phyloP scores from a whole-genome alignment of 2,888 invertebrate species.

The Melanophora roralis region DNA sequence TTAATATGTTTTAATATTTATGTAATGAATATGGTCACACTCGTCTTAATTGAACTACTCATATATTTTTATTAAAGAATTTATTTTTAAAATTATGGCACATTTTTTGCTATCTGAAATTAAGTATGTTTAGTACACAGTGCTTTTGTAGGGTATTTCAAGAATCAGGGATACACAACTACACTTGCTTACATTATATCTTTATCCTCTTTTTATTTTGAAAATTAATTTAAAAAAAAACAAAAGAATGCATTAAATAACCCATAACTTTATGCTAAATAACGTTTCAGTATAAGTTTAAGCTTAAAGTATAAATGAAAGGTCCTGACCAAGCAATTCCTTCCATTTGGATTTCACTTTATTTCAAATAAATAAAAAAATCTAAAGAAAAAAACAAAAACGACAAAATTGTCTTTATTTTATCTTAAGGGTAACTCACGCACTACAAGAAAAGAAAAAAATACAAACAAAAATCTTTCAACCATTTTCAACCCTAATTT shows the following conservation, averaged over 20 bases:
- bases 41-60: too few species aligned
- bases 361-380: background rate
- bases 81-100: too few species aligned
- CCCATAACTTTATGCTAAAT: slow-evolving; percentile 34
- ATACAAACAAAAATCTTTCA: background rate
- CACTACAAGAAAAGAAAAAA: slow-evolving; percentile 28
- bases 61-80: too few species aligned
- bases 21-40: too few species aligned
- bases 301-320: background rate
- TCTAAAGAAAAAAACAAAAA: background rate
- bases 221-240: background rate
- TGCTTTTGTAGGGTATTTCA: too few species aligned
- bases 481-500: slow-evolving; percentile 45
- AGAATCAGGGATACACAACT: too few species aligned
- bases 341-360: slow-evolving; percentile 35
- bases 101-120: too few species aligned
- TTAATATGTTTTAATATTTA: too few species aligned
- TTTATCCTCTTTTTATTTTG: background rate
- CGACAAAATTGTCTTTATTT: slow-evolving; percentile 42
- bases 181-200: too few species aligned
- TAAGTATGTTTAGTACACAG: too few species aligned
- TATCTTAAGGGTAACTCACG: slow-evolving; percentile 56
- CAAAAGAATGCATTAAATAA: slow-evolving; percentile 47
- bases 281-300: slow-evolving; percentile 17
- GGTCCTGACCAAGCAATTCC: background rate